Conservation (phyloP, 2,113 vertebrate species). For the Nesoenas mayeri region DNA sequence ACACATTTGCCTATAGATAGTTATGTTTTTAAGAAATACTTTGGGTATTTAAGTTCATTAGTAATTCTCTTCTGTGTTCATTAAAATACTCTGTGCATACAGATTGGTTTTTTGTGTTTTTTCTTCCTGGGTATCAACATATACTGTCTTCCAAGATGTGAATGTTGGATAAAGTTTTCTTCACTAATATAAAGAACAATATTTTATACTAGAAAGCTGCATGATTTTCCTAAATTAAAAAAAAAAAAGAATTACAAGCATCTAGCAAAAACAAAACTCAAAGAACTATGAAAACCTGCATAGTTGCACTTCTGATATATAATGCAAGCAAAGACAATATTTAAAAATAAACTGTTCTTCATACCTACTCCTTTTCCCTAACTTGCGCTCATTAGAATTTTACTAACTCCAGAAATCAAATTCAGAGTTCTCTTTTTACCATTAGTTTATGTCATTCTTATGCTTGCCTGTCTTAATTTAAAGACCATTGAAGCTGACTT, state of each 20-base stretch:
- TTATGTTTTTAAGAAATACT: neutral
- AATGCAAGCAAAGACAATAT: neutral
- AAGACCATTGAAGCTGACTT: conserved; percentile 37
- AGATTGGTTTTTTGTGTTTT: neutral
- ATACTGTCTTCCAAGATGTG: neutral
- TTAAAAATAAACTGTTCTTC: neutral
- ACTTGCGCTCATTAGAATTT: neutral
- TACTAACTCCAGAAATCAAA: neutral
- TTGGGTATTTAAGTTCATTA: neutral
- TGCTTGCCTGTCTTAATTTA: conserved; percentile 39
- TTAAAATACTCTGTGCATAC: neutral
- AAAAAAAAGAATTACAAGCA: neutral
- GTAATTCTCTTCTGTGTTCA: neutral
- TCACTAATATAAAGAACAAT: neutral
- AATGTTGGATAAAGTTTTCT: neutral
- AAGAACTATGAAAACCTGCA: neutral
- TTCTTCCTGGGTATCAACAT: neutral
- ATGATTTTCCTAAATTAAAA: neutral
- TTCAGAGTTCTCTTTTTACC: neutral
- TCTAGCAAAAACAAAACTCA: neutral
- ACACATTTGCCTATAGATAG: neutral
- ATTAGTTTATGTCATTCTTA: neutral
- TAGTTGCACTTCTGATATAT: neutral
- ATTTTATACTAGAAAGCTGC: neutral
- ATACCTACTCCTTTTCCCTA: neutral